Percentiles rank a stretch among this genome's conserved stretches.
Conservation (phyloP, 2,888 invertebrate genomes). For the Trachelus iudaicus region DNA sequence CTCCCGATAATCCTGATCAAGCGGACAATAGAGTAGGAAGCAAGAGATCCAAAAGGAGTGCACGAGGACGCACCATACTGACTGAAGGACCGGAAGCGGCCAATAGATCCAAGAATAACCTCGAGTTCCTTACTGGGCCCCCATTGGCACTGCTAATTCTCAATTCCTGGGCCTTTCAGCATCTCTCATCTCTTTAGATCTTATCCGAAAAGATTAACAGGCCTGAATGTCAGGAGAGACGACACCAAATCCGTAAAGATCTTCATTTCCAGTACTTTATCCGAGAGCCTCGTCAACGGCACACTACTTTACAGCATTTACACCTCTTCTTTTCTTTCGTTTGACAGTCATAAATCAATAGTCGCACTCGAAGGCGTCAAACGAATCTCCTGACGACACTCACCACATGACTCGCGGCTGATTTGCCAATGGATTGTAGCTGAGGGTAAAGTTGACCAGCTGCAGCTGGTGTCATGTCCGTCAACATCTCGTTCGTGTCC, state of each 20-base stretch:
- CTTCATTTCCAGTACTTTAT: not conserved
- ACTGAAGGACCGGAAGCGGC: not conserved
- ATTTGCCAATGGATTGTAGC: slow-evolving; percentile 62
- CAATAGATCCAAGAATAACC: not conserved
- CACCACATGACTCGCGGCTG: slow-evolving; percentile 64
- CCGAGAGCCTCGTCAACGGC: not conserved
- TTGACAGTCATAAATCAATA: not conserved
- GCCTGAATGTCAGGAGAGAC: not conserved
- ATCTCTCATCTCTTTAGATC: not conserved
- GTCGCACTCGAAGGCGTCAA: not conserved
- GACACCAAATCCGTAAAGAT: not conserved
- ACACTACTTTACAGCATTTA: not conserved
- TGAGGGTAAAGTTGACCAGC: slow-evolving; percentile 65
- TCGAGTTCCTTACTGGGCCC: not conserved
- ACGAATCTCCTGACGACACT: slow-evolving; percentile 36
- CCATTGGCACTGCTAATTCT: not conserved
- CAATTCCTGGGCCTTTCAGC: not conserved
- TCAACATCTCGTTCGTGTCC: slow-evolving; percentile 54
- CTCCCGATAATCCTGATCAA: slow-evolving; percentile 36
- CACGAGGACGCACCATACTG: not conserved
- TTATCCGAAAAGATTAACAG: not conserved
- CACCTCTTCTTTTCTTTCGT: not conserved
- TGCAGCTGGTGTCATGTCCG: slow-evolving; percentile 65
- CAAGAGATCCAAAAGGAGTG: not conserved
- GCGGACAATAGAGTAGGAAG: not conserved